phyloP scores from a whole-genome alignment of 2,888 invertebrate genomes.

The Teleiodes luculella region DNA sequence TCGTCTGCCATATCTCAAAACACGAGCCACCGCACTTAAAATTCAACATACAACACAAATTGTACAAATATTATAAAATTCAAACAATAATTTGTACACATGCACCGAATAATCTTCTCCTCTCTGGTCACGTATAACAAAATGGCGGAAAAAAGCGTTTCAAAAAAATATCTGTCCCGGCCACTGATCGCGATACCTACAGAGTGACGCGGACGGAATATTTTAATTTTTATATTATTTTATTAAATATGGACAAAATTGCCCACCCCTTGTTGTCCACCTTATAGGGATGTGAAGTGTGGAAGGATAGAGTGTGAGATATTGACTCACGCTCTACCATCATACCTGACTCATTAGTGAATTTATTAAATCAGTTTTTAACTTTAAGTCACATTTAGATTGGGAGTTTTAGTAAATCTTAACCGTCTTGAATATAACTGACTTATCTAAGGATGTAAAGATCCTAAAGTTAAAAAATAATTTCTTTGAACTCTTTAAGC shows the following conservation, averaged over 20 bases:
- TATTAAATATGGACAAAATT: conserved; percentile 63
- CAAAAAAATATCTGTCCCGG: conserved; percentile 58
- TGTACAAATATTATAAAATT: conserved; percentile 43
- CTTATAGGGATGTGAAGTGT: conserved; percentile 9
- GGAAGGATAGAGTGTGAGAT: conserved; percentile 1
- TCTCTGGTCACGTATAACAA: conserved; percentile 67
- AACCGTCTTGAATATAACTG: not conserved
- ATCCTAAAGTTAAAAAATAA: too few relatives aligned
- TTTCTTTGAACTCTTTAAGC: too few relatives aligned
- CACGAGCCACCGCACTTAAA: conserved; percentile 38
- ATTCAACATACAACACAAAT: conserved; percentile 41
- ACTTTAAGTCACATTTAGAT: not conserved
- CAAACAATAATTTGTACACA: conserved; percentile 64
- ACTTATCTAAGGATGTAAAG: not conserved
- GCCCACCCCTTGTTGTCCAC: conserved; percentile 27
- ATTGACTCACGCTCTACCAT: not conserved
- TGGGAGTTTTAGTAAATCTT: not conserved
- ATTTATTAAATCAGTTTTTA: not conserved
- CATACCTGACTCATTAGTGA: conserved; percentile 5
- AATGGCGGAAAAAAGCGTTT: conserved; percentile 44
- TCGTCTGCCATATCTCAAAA: too few relatives aligned
- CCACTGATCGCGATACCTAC: conserved; percentile 75
- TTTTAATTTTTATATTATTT: conserved; percentile 67
- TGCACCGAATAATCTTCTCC: conserved; percentile 61
- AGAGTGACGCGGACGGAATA: conserved; percentile 65